Base-by-base conservation (phyloP, 2,888 invertebrate genomes). In the Pimpla rufipes region DNA sequence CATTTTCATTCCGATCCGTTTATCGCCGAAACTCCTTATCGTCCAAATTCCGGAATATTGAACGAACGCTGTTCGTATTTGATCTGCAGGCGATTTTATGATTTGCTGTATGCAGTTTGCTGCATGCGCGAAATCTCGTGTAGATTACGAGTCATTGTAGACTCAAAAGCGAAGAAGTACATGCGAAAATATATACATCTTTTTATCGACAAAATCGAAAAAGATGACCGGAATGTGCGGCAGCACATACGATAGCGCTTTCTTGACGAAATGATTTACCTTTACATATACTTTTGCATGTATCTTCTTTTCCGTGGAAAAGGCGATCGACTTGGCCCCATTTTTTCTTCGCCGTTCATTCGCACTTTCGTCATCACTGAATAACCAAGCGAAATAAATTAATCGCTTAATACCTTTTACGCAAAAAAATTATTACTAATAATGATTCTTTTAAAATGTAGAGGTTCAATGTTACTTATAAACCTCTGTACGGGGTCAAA, bases 31-130 rank as follows among this genome's bases (percentile, higher is more conserved):
- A 29, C 18, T 37, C 7, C 18, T 62, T 6, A 35, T 8, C 29
- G 13, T 13, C 23, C 23, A n/a, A 57, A n/a, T 13, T 57, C 18
- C 4, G 0, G 21, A n/a, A 29, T 57, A 13, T 29, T 23, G 11
- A 57, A 29, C 23, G 57, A 57, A 29, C 50, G 6, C 50, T 18
- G 18, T 52, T 52, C 52, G 52, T 52, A 52, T 52, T 52, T 7
- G 6, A 18, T 52, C 21, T 52, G 16, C 8, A 16, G 6, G 4
- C 18, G 5, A 7, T 18, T 52, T 21, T 52, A 52, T 52, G 18
- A 52, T 52, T 52, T 45, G n/a, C n/a, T 2, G n/a, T 47, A 47
- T 47, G 16, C 13, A 16, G n/a, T 47, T 47, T 47, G 2, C 2
- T n/a, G 47, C 47, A 47, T 16, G 47, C 11, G 47, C 16, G 47